A percentile compares a stretch with the other conserved stretches of the same genome.
Evolutionary conservation across 2,888 invertebrate species (phyloP).

Genomic region (Pediacus dermestoides): DNA sequence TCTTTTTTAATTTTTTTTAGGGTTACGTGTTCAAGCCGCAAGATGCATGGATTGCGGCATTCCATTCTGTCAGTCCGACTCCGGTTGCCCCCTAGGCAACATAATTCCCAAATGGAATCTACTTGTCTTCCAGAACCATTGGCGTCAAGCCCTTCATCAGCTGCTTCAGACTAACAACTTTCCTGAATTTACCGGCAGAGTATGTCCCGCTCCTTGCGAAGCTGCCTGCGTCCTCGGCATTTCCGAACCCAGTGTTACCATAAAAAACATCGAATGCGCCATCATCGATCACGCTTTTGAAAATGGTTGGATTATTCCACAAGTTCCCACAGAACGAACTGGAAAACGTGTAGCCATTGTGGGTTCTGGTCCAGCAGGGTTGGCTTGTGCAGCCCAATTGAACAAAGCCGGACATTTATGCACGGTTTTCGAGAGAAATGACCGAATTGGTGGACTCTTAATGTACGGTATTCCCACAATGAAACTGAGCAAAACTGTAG

Average conservation of each 20-base stretch:
- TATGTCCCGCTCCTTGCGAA: constrained; percentile 97
- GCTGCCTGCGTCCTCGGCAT: constrained; percentile 94
- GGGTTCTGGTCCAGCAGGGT: constrained; percentile 91
- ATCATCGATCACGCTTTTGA: constrained; percentile 98
- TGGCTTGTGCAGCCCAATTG: constrained; percentile 95
- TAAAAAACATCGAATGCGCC: constrained; percentile 98
- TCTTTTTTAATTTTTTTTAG: no score
- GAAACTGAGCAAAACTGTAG: constrained; percentile 94
- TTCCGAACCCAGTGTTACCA: constrained; percentile 94
- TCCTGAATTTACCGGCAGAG: constrained; percentile 69
- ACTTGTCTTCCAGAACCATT: constrained; percentile 88
- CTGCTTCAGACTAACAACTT: constrained; percentile 98
- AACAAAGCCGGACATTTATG: constrained; percentile 97
- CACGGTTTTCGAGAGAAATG: constrained; percentile 95
- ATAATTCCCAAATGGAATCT: constrained; percentile 99
- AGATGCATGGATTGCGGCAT: constrained; percentile 99
- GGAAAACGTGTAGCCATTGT: constrained; percentile 58
- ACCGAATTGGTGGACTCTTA: constrained; percentile 88
- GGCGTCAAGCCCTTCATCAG: constrained; percentile 90
- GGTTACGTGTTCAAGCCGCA: constrained; percentile 85
- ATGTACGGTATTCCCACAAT: constrained; percentile 99
- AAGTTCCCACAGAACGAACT: constrained; percentile 46
- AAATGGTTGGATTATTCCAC: constrained; percentile 88
- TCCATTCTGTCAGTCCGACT: constrained; percentile 91
- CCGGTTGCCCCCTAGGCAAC: constrained; percentile 95